Conservation (phyloP, 2,797 vertebrate genomes). For the Tamandua tetradactyla region DNA sequence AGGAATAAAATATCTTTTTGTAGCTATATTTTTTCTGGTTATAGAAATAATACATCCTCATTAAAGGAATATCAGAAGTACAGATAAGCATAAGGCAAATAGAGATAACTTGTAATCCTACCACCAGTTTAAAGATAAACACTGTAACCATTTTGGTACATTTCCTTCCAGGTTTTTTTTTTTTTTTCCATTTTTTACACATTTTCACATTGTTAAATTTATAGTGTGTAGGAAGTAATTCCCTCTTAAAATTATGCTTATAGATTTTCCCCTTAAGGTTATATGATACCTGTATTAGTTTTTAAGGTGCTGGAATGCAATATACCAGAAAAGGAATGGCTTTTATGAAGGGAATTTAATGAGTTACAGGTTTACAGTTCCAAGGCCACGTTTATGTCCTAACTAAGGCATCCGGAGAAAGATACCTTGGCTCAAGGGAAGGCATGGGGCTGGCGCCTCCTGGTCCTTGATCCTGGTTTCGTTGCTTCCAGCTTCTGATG, state of each 20-base stretch:
- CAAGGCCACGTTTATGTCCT: no score
- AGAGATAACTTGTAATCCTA: not conserved
- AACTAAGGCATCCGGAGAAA: no score
- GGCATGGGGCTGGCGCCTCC: no score
- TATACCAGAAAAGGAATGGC: no score
- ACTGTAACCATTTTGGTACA: not conserved
- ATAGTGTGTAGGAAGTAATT: not conserved
- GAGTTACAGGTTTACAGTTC: no score
- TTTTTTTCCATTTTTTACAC: not conserved
- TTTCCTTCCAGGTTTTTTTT: not conserved
- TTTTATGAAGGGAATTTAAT: no score
- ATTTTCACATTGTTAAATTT: constrained; percentile 20
- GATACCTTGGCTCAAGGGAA: no score
- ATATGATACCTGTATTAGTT: not conserved
- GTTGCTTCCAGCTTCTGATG: no score
- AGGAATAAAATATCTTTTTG: not conserved
- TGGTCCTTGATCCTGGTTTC: no score
- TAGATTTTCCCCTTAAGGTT: not conserved
- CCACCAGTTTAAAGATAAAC: not conserved
- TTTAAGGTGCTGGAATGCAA: no score
- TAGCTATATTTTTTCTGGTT: not conserved
- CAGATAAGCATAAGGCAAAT: not conserved
- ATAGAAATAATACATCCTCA: not conserved
- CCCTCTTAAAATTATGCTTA: not conserved
- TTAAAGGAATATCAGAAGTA: not conserved